Evolutionary conservation across 1,140 invertebrate species (phyloP), one percentile per base, ranked within the genome.

Genomic region (Cheumatopsyche charites): DNA sequence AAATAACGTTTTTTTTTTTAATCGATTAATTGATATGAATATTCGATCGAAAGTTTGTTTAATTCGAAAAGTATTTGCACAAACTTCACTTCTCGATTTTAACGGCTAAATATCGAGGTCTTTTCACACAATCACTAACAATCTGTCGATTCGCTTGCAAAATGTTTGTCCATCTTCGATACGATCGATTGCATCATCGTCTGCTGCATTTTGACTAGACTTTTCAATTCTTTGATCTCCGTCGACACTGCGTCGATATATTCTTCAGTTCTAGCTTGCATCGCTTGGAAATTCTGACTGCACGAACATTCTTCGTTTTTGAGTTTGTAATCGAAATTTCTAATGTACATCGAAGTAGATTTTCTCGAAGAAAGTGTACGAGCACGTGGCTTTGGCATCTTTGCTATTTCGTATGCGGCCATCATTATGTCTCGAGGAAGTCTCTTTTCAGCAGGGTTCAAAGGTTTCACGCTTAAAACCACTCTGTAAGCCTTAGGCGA

Each of bases 371-470:
- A 88, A 72, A 89, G 86, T 0, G 88, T 88, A 70, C 89, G 87
- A 0, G 87, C 88, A 70, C 87, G 88, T 61, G 89, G 85, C 75
- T 90, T 90, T 7, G 89, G 82, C 79, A 89, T 86, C 77, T 90
- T 91, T 0, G 90, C 91, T 26, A 92, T 88, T 70, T 92, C 89
- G 73, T 92, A 89, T 2, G 91, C 91, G 5, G 89, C 87, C 80
- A 88, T 87, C 76, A 93, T 86, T 70, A 94, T 88, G 63, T 93
- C 90, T 23, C 87, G 84, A 0, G 92, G 92, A 17, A 94, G 77
- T 25, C 92, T 86, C 77, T 91, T 93, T 78, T 94, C 92, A 62
- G 90, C 86, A 0, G 91, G 91, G 82, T 92, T 93, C 12, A 93
- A 81, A 0, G 92, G 92, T 78, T 91, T 90, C 0, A 93, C 92